A percentile compares a stretch with the other conserved stretches of the same genome.
phyloP scores from a whole-genome alignment of 1,140 invertebrate species.

The Pantala flavescens region DNA sequence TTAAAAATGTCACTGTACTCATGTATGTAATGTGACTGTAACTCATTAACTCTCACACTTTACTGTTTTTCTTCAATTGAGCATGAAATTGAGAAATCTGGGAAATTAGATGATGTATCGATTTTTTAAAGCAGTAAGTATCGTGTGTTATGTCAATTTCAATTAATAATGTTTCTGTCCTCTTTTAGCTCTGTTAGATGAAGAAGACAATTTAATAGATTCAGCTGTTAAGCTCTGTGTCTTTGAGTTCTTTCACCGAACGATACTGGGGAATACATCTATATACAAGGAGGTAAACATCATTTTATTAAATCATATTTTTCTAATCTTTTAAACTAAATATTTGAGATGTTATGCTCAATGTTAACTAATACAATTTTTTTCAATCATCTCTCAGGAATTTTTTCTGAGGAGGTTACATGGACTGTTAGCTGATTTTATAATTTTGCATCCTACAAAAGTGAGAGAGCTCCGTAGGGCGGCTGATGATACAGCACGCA shows the following conservation, averaged over 20 bases:
- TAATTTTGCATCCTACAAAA: constrained; percentile 85
- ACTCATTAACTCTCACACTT: too few relatives aligned
- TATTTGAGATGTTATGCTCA: too few relatives aligned
- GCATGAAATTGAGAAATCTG: too few relatives aligned
- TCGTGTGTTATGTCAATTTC: too few relatives aligned
- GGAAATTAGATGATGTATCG: too few relatives aligned
- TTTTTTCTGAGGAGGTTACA: constrained; percentile 80
- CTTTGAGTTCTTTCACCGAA: constrained; percentile 64
- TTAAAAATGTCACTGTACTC: too few relatives aligned
- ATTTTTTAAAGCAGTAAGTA: too few relatives aligned
- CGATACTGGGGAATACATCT: constrained; percentile 56
- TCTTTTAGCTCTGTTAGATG: constrained; percentile 45
- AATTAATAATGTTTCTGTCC: not conserved
- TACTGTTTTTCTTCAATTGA: too few relatives aligned
- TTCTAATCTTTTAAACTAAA: too few relatives aligned
- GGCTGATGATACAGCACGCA: constrained; percentile 80
- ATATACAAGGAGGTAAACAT: constrained; percentile 56
- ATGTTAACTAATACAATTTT: too few relatives aligned
- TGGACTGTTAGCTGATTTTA: constrained; percentile 81
- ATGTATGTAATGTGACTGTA: too few relatives aligned
- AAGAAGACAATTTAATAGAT: constrained; percentile 65
- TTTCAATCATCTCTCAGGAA: constrained; percentile 33
- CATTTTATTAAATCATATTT: constrained; percentile 12
- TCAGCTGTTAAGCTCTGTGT: constrained; percentile 67
- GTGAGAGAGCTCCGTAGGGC: constrained; percentile 69